Evolutionary conservation across 2,797 vertebrate species (phyloP).

Genomic region (Vireo griseus): DNA sequence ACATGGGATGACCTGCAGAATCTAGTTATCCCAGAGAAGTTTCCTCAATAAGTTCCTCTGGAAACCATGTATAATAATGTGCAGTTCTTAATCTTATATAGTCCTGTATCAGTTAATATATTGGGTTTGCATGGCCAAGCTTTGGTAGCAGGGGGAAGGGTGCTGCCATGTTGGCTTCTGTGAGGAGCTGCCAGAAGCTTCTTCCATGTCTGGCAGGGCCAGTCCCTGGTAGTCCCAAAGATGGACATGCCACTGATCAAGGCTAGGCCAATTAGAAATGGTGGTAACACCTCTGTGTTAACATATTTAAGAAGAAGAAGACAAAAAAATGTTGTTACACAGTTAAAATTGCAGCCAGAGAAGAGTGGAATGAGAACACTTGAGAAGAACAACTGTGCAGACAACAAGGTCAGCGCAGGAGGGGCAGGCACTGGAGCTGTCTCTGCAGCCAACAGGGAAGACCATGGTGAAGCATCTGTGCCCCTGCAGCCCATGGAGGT

Average conservation of each 20-base stretch:
- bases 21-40: neutral
- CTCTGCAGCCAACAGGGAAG: neutral
- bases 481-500: neutral
- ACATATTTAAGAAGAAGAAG: neutral
- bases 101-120: neutral
- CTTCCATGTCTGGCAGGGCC: rapidly evolving
- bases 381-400: neutral
- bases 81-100: neutral
- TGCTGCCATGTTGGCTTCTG: neutral
- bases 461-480: neutral
- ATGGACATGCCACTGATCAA: rapidly evolving
- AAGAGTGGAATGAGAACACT: neutral
- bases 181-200: neutral
- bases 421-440: too few relatives aligned
- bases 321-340: too few relatives aligned
- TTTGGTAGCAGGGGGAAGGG: neutral
- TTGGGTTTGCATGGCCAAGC: too few relatives aligned
- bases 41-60: neutral
- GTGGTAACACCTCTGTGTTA: neutral
- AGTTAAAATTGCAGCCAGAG: neutral
- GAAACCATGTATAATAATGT: neutral
- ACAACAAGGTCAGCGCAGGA: neutral
- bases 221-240: neutral
- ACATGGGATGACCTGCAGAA: neutral
- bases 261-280: neutral